Evolutionary conservation across 2,888 invertebrate species (phyloP), one percentile per base, ranked within the genome.

Genomic region (Melitaea athalia): DNA sequence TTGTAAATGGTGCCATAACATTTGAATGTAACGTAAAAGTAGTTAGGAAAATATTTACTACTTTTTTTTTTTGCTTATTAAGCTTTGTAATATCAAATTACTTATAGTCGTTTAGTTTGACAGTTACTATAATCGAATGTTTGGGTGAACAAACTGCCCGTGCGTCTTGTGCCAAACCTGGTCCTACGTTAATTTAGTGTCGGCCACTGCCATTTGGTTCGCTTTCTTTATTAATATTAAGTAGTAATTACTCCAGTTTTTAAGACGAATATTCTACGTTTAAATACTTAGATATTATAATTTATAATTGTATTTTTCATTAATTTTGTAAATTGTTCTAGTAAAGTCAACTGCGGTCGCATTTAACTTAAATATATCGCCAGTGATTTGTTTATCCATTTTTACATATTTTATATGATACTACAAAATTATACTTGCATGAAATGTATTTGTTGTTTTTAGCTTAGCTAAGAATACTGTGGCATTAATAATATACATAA

Each of bases 1-100:
- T 74, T 72, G 75, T 75, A 63, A 79, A 80, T 84, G 85, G 87
- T 87, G 87, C 87, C 87, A 87, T 87, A 86, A 79, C 77, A 82
- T 77, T 71, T 76, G 79, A 81, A 81, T 80, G 52, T 81, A 81
- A 81, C 70, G 69, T 78, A 76, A 78, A 81, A 81, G 78, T 79
- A 88, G 84, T 81, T 89, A 88, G 85, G 85, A 75, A 80, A 55
- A 77, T 83, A 82, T 82, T 67, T 64, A 77, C 72, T 83, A 81
- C n/a, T n/a, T n/a, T n/a, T 82, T 53, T 66, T 62, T 55, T 52
- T 68, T 57, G 50, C 64, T 69, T 63, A 47, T 59, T 45, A 4
- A 55, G 61, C 66, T 66, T 66, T 55, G 43, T 61, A 31, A 55
- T 53, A 12, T 59, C 24, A n/a, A 53, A 47, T 15, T 14, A 38